Percentiles rank a stretch among this genome's conserved stretches.
Conservation (phyloP, 1,140 invertebrate genomes). For the Pararge aegeria region DNA sequence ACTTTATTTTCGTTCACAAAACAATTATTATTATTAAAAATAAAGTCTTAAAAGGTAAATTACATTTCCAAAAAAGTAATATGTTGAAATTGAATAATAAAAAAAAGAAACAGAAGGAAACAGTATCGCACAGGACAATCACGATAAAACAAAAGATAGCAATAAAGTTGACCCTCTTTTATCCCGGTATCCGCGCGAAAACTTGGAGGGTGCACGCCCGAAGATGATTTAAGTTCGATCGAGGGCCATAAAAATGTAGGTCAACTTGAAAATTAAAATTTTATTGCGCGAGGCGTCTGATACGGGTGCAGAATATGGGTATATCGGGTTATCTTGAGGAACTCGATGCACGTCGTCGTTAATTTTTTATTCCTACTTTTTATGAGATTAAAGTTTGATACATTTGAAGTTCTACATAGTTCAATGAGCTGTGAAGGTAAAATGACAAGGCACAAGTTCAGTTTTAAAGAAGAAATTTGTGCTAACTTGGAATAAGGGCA, state of each 20-base stretch:
- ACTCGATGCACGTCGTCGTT: background rate
- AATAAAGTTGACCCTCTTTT: slow-evolving; percentile 62
- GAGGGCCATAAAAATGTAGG: slow-evolving; percentile 54
- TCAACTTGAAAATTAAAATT: slow-evolving; percentile 55
- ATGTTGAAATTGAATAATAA: too few species aligned
- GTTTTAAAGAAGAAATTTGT: too few species aligned
- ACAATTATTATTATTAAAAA: too few species aligned
- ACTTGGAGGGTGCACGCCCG: slow-evolving; percentile 29
- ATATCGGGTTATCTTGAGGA: background rate
- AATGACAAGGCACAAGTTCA: too few species aligned
- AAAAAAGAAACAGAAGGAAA: slow-evolving; percentile 35
- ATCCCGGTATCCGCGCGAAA: slow-evolving; percentile 58
- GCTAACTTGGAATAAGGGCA: too few species aligned
- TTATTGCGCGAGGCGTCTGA: slow-evolving; percentile 33
- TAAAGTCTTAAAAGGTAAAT: too few species aligned
- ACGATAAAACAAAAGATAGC: slow-evolving; percentile 59
- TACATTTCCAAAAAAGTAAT: too few species aligned
- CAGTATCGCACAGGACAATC: slow-evolving; percentile 48
- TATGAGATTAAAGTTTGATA: background rate
- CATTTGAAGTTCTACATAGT: too few species aligned
- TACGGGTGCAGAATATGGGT: background rate
- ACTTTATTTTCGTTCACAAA: too few species aligned
- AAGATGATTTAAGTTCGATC: slow-evolving; percentile 52
- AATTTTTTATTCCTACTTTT: background rate
- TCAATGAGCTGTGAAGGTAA: too few species aligned